Base-by-base conservation (phyloP, 1,140 invertebrate genomes). In the Helicorthomorpha holstii region DNA sequence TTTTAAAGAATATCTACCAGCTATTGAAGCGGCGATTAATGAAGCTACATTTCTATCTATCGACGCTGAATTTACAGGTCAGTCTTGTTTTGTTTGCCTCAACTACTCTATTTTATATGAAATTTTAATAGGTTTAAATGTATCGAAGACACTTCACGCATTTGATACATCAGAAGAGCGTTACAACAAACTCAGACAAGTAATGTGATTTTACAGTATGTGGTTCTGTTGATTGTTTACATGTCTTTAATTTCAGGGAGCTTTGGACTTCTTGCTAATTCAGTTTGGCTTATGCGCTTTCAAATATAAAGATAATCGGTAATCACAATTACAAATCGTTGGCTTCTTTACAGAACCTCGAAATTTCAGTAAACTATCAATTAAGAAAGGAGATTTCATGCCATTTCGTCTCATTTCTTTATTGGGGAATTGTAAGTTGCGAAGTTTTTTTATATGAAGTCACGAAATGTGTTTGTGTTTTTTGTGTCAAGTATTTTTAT, bases 91-190 rank as follows among this genome's bases (percentile, higher is more conserved):
- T 55, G 25, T 19, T 7, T 3, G n/a, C 29, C 19, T 34, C 27
- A 52, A 43, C 3, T 26, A 16, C 22, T 50, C 44, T 10, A 27
- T 23, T 38, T 54, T 42, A 19, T 12, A 54, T 34, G 21, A 53
- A 41, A 34, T 34, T 34, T 46, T 21, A 46, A 82, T 79, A 2
- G 82, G 81, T 0, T 60, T 84, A 25, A 75, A 75, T 62, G 73
- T 72, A n/a, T 68, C 66, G 24, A 60, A 66, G 2, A 72, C 75
- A 22, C 66, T 72, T 23, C 74, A 73, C 61, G 62, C 77, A 24
- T 85, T 81, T 63, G 83, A 86, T 64, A 78, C 77, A 2, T 78
- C 80, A 21, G 66, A 74, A 52, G 76, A 85, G 53, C 80, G 83
- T 63, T 89, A 86, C 63, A 50, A 64, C 3, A 83, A 82, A 57